Base-by-base conservation (phyloP, 2,888 invertebrate species). In the Drosophila helvetica region DNA sequence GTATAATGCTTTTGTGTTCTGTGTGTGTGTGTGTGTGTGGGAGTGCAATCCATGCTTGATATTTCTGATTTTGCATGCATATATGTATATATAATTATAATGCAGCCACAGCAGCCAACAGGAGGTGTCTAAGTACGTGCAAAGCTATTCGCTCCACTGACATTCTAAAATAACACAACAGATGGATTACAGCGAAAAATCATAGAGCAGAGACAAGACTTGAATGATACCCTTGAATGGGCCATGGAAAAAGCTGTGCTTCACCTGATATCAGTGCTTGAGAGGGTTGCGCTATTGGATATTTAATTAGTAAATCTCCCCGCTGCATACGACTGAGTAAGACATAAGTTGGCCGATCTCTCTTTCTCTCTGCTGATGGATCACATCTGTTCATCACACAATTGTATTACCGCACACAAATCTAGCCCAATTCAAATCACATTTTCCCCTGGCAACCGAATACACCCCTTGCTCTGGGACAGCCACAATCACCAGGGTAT, bases 21-120 rank as follows among this genome's bases (percentile, higher is more conserved):
- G 15, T 43, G 22, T 8, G 1, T 45, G 25, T 56, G 52, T 18
- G 43, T 54, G 30, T 22, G 18, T 30, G 38, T 30, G 52, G 50
- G 55, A 43, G 43, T 65, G 50, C 57, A 51, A 59, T 74, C 57
- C 67, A 60, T 81, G 75, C 77, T 71, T 85, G 71, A 72, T 85
- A 84, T 74, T 70, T 81, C 74, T 60, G 72, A 75, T 73, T 86
- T 74, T 51, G 57, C 74, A 54, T 73, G 82, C 69, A 77, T 68
- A 75, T 86, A 79, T 27, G 27, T 27, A 8, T 57, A 68, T 56
- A 86, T 85, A 85, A 88, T 88, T 85, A 88, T 67, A 64, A 62
- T 56, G 66, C 57, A 62, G 30, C 58, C 59, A 33, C 30, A 65
- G 46, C 58, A 17, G 47, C 25, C 33, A 46, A 10, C 58, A 50